Evolutionary conservation across 2,113 vertebrate genomes (phyloP), one percentile per base, ranked within the genome.

Genomic region (Neofelis nebulosa): DNA sequence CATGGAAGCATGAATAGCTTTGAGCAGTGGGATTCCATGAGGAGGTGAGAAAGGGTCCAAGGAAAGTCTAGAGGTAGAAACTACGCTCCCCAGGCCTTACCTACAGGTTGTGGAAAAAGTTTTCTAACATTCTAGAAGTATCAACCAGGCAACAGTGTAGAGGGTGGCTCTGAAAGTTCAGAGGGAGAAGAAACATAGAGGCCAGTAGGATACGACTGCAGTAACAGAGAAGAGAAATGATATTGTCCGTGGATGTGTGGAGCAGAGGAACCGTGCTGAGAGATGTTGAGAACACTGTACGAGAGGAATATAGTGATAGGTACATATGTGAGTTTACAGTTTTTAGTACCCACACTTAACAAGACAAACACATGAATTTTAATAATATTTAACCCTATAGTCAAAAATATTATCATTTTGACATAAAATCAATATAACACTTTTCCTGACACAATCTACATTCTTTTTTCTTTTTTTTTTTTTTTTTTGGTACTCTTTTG

Each of bases 171-270:
- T 71, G 5, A 91, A 91, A 57, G 18, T 74, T 91, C 25, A 31
- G 52, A 50, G 36, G 52, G 61, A 73, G 27, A 52, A 78, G 38
- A 65, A 29, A 74, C 19, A 8, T 76, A 50, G 38, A 91, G 16
- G 23, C 25, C 19, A n/a, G 13, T 11, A 55, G 41, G 31, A 14
- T n/a, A 31, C 2, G 3, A n/a, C 3, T 5, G 55, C 7, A 11
- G 27, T 19, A 31, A 14, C 0, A 63, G 48, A 55, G 27, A 71
- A 80, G 19, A 79, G 12, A 91, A 5, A 9, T 3, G 18, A 4
- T 8, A 27, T n/a, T 4, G 13, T 3, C 3, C 4, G 3, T 6
- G 3, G 13, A 27, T 21, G 45, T 0, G 1, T 2, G 38, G 3
- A 82, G 29, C 45, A 50, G 12, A 45, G n/a, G 21, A 73, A 29